phyloP scores from a whole-genome alignment of 2,113 vertebrate species.

The rat (Rattus norvegicus) region DNA sequence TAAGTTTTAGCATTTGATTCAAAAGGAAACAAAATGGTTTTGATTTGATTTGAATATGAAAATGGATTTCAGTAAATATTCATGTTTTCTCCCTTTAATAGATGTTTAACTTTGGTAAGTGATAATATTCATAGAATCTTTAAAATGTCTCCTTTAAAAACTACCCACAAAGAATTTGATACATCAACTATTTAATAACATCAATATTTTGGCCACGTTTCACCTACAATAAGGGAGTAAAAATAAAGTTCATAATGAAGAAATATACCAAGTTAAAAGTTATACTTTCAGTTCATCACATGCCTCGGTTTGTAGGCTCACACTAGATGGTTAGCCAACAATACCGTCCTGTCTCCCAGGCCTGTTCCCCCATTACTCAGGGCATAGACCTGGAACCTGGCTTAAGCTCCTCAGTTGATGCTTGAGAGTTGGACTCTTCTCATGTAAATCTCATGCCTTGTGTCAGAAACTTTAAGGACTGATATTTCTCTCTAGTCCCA shows the following conservation, averaged over 20 bases:
- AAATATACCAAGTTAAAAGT: conserved; percentile 63
- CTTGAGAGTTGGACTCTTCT: background rate
- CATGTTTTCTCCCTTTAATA: background rate
- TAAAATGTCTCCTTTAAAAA: background rate
- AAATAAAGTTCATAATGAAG: conserved; percentile 38
- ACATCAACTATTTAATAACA: conserved; percentile 14
- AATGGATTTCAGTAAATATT: conserved; percentile 27
- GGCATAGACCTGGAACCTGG: background rate
- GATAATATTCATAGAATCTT: background rate
- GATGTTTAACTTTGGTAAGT: background rate
- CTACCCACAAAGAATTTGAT: background rate
- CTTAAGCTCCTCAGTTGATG: background rate
- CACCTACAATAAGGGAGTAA: background rate
- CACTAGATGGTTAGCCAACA: too few relatives aligned
- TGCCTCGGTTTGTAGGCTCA: background rate
- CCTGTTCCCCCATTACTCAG: background rate
- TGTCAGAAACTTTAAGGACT: background rate
- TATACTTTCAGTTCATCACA: conserved; percentile 13
- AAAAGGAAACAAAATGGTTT: conserved; percentile 23
- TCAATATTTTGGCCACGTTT: conserved; percentile 25
- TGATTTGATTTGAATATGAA: background rate
- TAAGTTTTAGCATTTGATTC: background rate
- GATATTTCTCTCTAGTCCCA: background rate
- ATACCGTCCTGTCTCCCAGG: too few relatives aligned
- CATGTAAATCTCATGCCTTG: background rate